Evolutionary conservation across 2,888 invertebrate genomes (phyloP).

Genomic region (Nebria salina): DNA sequence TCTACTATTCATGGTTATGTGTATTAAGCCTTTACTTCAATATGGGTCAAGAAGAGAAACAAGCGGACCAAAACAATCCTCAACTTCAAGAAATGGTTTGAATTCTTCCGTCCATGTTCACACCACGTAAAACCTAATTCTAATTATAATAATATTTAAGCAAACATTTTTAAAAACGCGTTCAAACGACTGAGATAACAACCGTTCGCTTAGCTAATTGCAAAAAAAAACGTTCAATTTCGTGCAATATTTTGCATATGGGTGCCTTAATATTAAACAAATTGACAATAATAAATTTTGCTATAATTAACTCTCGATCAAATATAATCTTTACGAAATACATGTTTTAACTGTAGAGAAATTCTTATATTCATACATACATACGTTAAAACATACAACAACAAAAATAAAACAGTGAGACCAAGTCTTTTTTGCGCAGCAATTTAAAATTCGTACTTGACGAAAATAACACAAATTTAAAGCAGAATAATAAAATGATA

Average conservation of each 20-base stretch:
- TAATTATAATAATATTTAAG: constrained; percentile 15
- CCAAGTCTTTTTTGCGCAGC: not conserved
- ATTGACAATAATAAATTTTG: constrained; percentile 19
- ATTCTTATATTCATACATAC: not conserved
- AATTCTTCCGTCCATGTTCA: constrained; percentile 33
- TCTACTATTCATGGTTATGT: constrained; percentile 44
- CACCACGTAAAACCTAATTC: constrained; percentile 8
- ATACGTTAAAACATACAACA: not conserved
- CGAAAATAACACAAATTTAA: too few species aligned
- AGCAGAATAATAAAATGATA: too few species aligned
- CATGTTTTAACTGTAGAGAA: not conserved
- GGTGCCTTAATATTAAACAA: constrained; percentile 25
- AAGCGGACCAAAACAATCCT: constrained; percentile 38
- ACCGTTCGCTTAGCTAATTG: constrained; percentile 18
- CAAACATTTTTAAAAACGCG: not conserved
- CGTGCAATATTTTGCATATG: constrained; percentile 33
- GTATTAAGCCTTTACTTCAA: constrained; percentile 40
- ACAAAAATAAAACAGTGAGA: not conserved
- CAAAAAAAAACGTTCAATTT: constrained; percentile 17
- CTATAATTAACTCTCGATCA: not conserved
- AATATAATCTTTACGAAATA: not conserved
- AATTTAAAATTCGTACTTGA: too few species aligned
- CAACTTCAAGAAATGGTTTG: constrained; percentile 32
- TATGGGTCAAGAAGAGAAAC: constrained; percentile 28
- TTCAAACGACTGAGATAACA: constrained; percentile 10